Conservation (phyloP, 2,113 vertebrate genomes). For the Rafetus swinhoei region DNA sequence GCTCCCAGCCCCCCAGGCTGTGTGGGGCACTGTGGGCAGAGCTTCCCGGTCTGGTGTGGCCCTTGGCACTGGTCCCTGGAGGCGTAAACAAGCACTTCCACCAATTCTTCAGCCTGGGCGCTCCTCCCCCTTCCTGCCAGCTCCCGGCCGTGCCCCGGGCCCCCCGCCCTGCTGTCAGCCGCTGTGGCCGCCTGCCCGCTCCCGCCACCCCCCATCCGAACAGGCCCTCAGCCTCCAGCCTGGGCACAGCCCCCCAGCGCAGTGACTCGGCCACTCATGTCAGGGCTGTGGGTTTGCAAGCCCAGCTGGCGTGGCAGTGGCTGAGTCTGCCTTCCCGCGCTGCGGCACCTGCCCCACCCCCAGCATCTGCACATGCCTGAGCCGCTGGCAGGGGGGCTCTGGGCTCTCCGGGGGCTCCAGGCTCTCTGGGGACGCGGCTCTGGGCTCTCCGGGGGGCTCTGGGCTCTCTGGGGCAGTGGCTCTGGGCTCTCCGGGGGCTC, state of each 20-base stretch:
- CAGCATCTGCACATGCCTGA: neutral
- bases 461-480: no score
- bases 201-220: no score
- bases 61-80: neutral
- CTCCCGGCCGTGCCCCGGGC: neutral
- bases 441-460: neutral
- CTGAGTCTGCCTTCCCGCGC: neutral
- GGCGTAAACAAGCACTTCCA: conserved; percentile 68
- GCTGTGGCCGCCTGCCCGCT: no score
- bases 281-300: neutral
- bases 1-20: neutral
- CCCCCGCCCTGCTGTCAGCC: no score
- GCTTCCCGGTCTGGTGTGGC: conserved; percentile 18
- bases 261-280: neutral
- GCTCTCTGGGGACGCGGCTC: no score
- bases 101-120: conserved; percentile 62
- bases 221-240: no score
- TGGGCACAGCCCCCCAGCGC: no score
- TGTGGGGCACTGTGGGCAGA: neutral
- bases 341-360: no score
- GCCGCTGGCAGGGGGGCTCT: neutral
- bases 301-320: neutral
- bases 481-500: no score
- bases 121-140: conserved; percentile 50
- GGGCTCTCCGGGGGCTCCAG: no score